phyloP scores from a whole-genome alignment of 2,888 invertebrate genomes.

The Tillus elongatus region DNA sequence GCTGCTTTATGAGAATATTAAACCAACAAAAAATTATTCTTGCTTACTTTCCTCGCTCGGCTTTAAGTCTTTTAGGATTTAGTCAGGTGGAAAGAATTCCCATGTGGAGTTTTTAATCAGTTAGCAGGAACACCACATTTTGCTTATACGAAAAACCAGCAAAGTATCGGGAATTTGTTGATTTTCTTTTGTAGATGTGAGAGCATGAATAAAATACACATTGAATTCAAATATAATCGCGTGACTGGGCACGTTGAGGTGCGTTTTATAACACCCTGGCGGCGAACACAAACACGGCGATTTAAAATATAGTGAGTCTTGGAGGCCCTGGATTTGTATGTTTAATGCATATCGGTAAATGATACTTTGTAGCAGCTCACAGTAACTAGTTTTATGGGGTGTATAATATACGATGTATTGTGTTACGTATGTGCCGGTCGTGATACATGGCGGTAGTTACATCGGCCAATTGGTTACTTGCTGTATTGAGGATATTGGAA shows the following conservation, averaged over 20 bases:
- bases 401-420: slow-evolving; percentile 40
- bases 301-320: slow-evolving; percentile 28
- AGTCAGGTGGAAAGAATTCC: no score
- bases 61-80: no score
- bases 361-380: slow-evolving; percentile 29
- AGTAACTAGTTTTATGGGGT: slow-evolving; percentile 39
- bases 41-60: no score
- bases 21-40: no score
- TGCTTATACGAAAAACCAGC: no score
- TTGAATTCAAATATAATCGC: slow-evolving; percentile 38
- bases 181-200: no score
- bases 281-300: slow-evolving; percentile 32
- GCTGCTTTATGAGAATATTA: no score
- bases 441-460: slow-evolving; percentile 39
- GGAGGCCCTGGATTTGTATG: slow-evolving; percentile 23
- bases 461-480: slow-evolving; percentile 33
- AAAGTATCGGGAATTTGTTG: no score
- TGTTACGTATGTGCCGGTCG: slow-evolving; percentile 36
- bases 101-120: no score
- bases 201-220: slow-evolving; percentile 30
- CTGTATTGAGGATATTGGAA: slow-evolving; percentile 23
- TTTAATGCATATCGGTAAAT: slow-evolving; percentile 30
- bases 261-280: slow-evolving; percentile 36
- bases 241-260: slow-evolving; percentile 31
- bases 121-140: no score